Evolutionary conservation across 2,113 vertebrate species (phyloP), one percentile per base, ranked within the genome.

Genomic region (Pachyramphus minor): DNA sequence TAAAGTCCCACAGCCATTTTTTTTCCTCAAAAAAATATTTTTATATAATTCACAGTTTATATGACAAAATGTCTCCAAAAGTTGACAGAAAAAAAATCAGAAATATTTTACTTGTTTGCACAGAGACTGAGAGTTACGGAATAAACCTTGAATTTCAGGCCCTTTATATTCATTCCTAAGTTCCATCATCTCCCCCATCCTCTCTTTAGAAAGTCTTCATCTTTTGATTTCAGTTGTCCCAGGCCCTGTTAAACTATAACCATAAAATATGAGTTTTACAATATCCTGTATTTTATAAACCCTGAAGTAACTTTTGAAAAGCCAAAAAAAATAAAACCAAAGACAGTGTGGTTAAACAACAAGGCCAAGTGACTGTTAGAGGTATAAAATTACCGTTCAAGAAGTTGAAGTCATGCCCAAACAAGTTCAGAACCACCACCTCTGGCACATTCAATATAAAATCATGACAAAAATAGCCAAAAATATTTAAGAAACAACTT

Each of bases 261-360:
- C 66, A 84, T 74, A 84, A 91, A 89, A 82, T 56, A 62, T 1
- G 25, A 95, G 62, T 82, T 95, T 60, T 93, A 72, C 31, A 76
- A 60, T 85, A 95, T 66, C 74, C 66, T 87, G 53, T 60, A n/a
- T 52, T 93, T 93, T 79, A 86, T 76, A 90, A 96, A 83, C 44
- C 37, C 84, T 74, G 47, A 93, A 96, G 31, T 76, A 93, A 76
- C 49, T 94, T 82, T n/a, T 53, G 21, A 90, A 87, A 90, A 76
- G 84, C 31, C 60, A 93, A 63, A 39, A 66, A 47, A 75, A 86
- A 72, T 4, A 74, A 47, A 78, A 8, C 37, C 31, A 60, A 72
- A 85, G 82, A 85, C 80, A 68, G 8, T 45, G 69, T 72, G 84
- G 79, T 81, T 85, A 60, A 94, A 87, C 67, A 75, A 93, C 47